Percentiles rank a stretch among this genome's conserved stretches.
Evolutionary conservation across 2,797 vertebrate genomes (phyloP).

Genomic region (Xenopus petersii): DNA sequence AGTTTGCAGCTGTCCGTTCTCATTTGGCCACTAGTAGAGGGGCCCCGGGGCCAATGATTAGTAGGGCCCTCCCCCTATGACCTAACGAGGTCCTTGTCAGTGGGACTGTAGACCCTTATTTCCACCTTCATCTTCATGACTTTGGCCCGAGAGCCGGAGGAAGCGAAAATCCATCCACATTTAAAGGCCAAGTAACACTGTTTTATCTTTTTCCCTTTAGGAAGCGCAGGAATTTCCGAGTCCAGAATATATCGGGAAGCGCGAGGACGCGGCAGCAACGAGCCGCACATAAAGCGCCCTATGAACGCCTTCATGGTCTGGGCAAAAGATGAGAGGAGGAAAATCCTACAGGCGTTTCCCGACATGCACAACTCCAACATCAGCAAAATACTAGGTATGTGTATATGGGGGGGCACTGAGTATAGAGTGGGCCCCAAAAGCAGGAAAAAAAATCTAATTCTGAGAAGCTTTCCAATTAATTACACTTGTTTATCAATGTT

Average conservation of each 20-base stretch:
- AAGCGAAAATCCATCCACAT: background rate
- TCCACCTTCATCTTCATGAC: no score
- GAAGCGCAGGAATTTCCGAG: slow-evolving; percentile 93
- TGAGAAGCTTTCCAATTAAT: no score
- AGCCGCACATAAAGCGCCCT: slow-evolving; percentile 95
- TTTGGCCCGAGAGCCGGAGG: no score
- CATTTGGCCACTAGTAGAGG: no score
- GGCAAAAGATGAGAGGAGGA: slow-evolving; percentile 95
- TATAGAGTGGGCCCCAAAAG: no score
- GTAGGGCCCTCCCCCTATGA: no score
- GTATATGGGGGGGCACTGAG: no score
- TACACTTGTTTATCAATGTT: no score
- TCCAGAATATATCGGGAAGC: slow-evolving; percentile 94
- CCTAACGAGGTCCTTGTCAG: no score
- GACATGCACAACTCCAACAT: slow-evolving; percentile 99
- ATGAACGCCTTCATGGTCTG: slow-evolving; percentile 99
- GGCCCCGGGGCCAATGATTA: no score
- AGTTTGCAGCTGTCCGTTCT: background rate
- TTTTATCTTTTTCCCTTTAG: slow-evolving; percentile 57
- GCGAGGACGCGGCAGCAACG: slow-evolving; percentile 83
- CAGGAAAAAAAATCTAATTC: no score
- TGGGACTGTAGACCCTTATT: no score
- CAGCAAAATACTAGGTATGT: slow-evolving; percentile 95
- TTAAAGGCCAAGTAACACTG: background rate
- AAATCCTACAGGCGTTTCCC: slow-evolving; percentile 96